Evolutionary conservation across 2,113 vertebrate genomes (phyloP), one percentile per base, ranked within the genome.

Genomic region (Cyphomyrus plagiostoma): DNA sequence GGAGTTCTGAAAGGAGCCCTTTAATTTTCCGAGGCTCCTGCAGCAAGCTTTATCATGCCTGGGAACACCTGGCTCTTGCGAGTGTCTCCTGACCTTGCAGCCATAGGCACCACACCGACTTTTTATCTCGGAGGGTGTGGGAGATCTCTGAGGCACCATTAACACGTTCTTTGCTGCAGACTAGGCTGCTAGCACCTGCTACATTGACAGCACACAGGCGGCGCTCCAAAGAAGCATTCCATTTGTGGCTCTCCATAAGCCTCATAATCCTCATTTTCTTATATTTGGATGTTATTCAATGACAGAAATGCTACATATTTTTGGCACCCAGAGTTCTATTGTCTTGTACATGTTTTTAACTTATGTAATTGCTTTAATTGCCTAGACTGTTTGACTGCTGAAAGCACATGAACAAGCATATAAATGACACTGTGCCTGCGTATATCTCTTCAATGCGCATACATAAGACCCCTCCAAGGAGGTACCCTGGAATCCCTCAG

Each of bases 31-130:
- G 92, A 92, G 92, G 93, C 93, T 94, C 91, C 92, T 94, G 93
- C 93, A 95, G 95, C 95, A 96, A 94, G 96, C 95, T 95, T 96
- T 94, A 95, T 96, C 95, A 95, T 95, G 95, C 92, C 95, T 95
- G 93, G 91, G 90, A 95, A 96, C 95, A 96, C 95, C 95, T 96
- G 95, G 95, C 93, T 95, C 93, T 91, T 92, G 77, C 70, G 56
- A 89, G 58, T 90, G 93, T 94, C 95, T 95, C 93, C 92, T 89
- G 46, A 19, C 87, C 92, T 35, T 91, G 42, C 92, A 89, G 92
- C 91, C 93, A 94, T 91, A 88, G 92, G 91, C 93, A 74, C 82
- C 42, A 30, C 46, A 53, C 77, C 87, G 87, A 66, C 91, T 89
- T 89, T 35, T 89, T 89, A 91, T 91, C 90, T 88, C 0, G 39